These are phyloP conservation scores for Hololepta plana DNA, from an alignment of 2,888 invertebrate species.

Conservation along the genomic window DNA sequence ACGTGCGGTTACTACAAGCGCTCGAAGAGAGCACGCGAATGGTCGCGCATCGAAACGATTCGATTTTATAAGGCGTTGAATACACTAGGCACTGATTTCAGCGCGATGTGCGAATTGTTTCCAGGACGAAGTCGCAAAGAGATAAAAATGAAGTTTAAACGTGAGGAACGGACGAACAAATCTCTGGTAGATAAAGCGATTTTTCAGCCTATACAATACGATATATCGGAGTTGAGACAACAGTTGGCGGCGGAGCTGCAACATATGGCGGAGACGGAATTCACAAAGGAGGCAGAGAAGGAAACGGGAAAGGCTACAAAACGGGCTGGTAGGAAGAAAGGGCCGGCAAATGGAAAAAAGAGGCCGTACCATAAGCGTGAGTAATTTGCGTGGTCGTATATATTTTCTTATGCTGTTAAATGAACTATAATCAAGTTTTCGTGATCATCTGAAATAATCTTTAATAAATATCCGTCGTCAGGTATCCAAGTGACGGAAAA, in stretches of 20 bases:
- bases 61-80: constrained; percentile 82
- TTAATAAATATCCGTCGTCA: no score
- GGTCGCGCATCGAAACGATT: constrained; percentile 65
- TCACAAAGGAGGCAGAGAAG: no score
- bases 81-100: constrained; percentile 83
- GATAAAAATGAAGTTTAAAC: constrained; percentile 82
- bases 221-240: constrained; percentile 39
- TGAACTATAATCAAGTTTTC: no score
- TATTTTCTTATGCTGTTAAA: no score
- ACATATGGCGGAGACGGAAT: constrained; percentile 15
- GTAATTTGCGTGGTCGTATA: no score
- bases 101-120: constrained; percentile 70
- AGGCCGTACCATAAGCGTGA: no score
- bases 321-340: no score
- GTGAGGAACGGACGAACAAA: constrained; percentile 68
- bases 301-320: no score
- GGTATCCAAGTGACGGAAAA: no score
- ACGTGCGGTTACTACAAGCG: constrained; percentile 46
- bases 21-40: constrained; percentile 49
- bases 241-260: constrained; percentile 33
- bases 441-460: no score
- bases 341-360: no score
- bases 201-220: constrained; percentile 47
- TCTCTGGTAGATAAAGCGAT: constrained; percentile 58
- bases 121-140: constrained; percentile 59